A percentile compares a stretch with the other conserved stretches of the same genome.
Conservation (phyloP, 1,140 invertebrate genomes). For the Scaptodrosophila lebanonensis region DNA sequence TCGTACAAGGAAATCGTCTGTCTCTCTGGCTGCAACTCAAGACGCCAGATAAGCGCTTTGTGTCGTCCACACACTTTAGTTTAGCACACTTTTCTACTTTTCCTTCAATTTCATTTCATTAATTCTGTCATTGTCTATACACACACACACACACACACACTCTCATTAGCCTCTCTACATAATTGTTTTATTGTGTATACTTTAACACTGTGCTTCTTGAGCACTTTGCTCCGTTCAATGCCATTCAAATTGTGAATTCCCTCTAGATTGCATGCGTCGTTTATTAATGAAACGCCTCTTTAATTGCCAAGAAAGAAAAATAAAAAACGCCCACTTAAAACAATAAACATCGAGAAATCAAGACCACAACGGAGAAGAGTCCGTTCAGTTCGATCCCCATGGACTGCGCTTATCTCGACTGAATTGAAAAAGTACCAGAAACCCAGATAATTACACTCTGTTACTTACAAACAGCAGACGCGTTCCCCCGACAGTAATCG, state of each 20-base stretch:
- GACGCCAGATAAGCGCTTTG: conserved; percentile 11
- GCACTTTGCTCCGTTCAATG: conserved; percentile 5
- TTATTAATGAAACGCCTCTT: conserved; percentile 51
- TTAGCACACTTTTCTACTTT: conserved; percentile 22
- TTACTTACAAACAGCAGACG: conserved; percentile 48
- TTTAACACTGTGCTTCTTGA: conserved; percentile 33
- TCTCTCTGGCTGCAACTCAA: conserved; percentile 22
- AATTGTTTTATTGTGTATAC: conserved; percentile 40
- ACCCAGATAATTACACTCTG: conserved; percentile 36
- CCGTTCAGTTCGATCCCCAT: not conserved
- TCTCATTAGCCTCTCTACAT: conserved; percentile 29
- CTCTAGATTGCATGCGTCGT: conserved; percentile 10
- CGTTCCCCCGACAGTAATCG: conserved; percentile 47
- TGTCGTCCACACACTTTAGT: too few species aligned
- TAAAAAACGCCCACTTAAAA: conserved; percentile 51
- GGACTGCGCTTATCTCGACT: conserved; percentile 23
- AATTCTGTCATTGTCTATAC: conserved; percentile 29
- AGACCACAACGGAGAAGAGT: conserved; percentile 1
- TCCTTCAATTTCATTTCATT: conserved; percentile 35
- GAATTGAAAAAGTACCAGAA: too few species aligned
- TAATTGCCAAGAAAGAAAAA: conserved; percentile 21
- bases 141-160: not conserved
- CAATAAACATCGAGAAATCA: conserved; percentile 2
- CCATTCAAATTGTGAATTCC: conserved; percentile 21
- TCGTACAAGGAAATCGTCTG: conserved; percentile 30